Base-by-base conservation (phyloP, 2,113 vertebrate genomes). In the Patagioenas fasciata region DNA sequence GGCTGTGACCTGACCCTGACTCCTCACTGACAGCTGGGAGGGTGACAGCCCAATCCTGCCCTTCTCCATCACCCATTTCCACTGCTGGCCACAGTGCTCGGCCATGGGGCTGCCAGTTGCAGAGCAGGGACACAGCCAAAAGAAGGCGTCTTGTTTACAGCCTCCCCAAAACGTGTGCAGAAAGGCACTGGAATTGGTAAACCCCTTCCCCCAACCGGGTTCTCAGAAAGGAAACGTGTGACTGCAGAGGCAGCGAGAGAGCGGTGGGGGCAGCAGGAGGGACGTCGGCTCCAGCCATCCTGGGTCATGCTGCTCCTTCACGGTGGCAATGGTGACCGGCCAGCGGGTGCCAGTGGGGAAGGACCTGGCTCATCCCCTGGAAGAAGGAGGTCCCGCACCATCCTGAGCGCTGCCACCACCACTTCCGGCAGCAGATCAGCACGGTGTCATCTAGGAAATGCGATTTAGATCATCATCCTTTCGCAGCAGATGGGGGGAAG, bases 391-490 rank as follows among this genome's bases (percentile, higher is more conserved):
- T 12, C 48, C 1, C 3, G 62, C 42, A 2, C 51, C 83, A 42
- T 84, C 70, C 94, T 57, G 80, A 86, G 80, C 10, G 0, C 86
- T 86, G 86, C 93, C 87, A 82, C 54, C 3, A 0, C 74, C 0
- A 13, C 74, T 92, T 95, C 94, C 84, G 62, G 87, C 2, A 0
- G 79, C 89, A 47, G 29, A 40, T 74, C 15, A 1, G 87, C 44
- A 8, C 3, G 5, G 29, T 94, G 91, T 93, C 93, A 94, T 96
- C 94, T 69, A 89, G 96, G 94, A 97, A 97, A 91, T 69, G 80
- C 13, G 31, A 81, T 95, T 95, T 94, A 91, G 73, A 95, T 97
- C 94, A 95, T 88, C 89, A 91, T 94, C 91, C 96, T 96, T 88
- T 91, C 0, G 3, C 81, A 82, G 80, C 62, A 31, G 78, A 66